Base-by-base conservation (phyloP, 2,113 vertebrate species). In the Thymallus thymallus region DNA sequence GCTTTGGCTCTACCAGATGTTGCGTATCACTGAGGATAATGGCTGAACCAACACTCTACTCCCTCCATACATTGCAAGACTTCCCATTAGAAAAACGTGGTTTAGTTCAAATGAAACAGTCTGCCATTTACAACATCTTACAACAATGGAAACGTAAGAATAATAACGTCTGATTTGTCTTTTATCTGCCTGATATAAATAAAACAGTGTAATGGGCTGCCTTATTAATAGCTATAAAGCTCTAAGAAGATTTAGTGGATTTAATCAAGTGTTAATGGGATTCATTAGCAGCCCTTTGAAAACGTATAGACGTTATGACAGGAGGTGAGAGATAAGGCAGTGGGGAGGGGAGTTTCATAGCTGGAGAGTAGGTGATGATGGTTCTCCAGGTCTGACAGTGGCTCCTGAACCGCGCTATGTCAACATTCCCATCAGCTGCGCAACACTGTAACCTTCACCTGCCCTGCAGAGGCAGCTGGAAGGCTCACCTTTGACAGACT, bases 401-500 rank as follows among this genome's bases (percentile, higher is more conserved):
- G 58, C 14, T 81, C 16, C 56, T 56, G 41, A 66, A 55, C 67
- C 10, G 32, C 56, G 41, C 4, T 18, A 73, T 78, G 67, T 68
- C 77, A 72, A 76, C 58, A 80, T 75, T 74, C 45, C 67, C 55
- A 67, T 82, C 78, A 68, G 72, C 79, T 80, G 70, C 29, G 56
- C 69, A 51, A 69, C 10, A 65, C 72, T 81, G 73, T 81, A 78
- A 76, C 73, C 67, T 66, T 79, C 79, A 10, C 4, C 4, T 0
- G 18, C 70, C 76, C 78, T 66, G 4, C 48, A 3, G 84, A 10
- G 65, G 76, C 78, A 62, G 79, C 16, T 4, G 69, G 58, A 68
- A 55, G 72, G 73, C 69, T 85, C 84, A 88, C 84, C 88, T 90
- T 88, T 91, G 90, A 89, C 88, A 68, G 5, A 77, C 76, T 79